A percentile compares a stretch with the other conserved stretches of the same genome.
These are phyloP conservation scores for Kryphioiulus occultus DNA, from an alignment of 2,888 invertebrate species.

Conservation along the genomic window DNA sequence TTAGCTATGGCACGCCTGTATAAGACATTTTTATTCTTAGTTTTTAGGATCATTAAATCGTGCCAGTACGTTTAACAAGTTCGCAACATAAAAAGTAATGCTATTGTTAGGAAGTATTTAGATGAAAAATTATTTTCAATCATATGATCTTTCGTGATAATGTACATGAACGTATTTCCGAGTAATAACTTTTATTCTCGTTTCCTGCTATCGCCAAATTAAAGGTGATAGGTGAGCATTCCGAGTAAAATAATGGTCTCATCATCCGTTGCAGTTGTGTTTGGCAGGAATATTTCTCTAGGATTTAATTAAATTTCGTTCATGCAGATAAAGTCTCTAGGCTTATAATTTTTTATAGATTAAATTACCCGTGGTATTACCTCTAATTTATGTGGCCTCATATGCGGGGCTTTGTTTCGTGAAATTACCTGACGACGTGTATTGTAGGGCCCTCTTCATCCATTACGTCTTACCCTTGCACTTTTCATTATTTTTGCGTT, in stretches of 20 bases:
- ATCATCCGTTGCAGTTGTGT: background rate
- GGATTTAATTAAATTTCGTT: constrained; percentile 26
- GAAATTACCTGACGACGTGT: constrained; percentile 21
- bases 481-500: background rate
- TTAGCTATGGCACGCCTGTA: too few relatives aligned
- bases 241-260: background rate
- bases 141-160: too few relatives aligned
- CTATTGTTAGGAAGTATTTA: too few relatives aligned
- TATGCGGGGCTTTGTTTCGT: background rate
- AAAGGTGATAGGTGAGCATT: background rate
- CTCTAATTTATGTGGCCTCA: background rate
- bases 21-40: too few relatives aligned
- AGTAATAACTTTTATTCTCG: too few relatives aligned
- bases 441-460: background rate
- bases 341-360: background rate
- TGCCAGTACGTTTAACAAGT: too few relatives aligned
- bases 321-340: background rate
- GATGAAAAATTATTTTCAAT: too few relatives aligned
- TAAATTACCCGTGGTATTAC: constrained; percentile 1
- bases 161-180: too few relatives aligned
- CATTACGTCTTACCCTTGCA: background rate
- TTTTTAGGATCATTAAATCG: too few relatives aligned
- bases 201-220: background rate
- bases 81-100: too few relatives aligned
- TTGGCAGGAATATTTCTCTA: constrained; percentile 1